Percentiles rank a stretch among this genome's conserved stretches.
Evolutionary conservation across 1,140 invertebrate genomes (phyloP).

Genomic region (Papilio machaon): DNA sequence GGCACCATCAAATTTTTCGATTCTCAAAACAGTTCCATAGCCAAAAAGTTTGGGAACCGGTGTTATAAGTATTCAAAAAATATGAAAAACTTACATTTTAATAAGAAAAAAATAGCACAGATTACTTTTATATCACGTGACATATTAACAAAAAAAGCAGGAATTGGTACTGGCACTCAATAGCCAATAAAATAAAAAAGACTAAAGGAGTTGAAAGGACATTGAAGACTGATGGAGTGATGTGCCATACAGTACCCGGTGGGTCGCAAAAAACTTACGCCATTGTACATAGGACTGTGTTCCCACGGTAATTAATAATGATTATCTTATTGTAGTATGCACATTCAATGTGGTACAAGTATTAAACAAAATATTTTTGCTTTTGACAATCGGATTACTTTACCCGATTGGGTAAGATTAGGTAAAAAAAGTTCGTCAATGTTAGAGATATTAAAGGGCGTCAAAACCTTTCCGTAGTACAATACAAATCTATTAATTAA

Average conservation of each 20-base stretch:
- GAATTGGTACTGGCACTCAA: conserved; percentile 31
- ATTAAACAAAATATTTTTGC: neutral
- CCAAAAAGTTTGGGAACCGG: no score
- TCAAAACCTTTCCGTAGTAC: no score
- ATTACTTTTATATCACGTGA: conserved; percentile 33
- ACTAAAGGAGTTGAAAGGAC: conserved; percentile 38
- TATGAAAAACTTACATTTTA: conserved; percentile 22
- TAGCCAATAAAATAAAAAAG: conserved; percentile 36
- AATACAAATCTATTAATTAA: no score
- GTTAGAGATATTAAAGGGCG: no score
- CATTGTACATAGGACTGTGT: conserved; percentile 21
- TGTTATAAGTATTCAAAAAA: neutral
- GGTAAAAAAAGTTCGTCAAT: no score
- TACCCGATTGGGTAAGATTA: neutral
- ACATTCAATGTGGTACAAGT: neutral
- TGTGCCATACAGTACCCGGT: conserved; percentile 9
- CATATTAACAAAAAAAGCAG: conserved; percentile 30
- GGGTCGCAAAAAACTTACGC: conserved; percentile 23
- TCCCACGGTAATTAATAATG: conserved; percentile 37
- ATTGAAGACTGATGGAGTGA: conserved; percentile 36
- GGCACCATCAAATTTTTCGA: no score
- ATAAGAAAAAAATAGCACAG: conserved; percentile 15
- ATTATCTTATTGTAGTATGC: conserved; percentile 30
- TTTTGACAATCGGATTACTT: neutral
- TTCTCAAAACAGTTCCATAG: no score